Base-by-base conservation (phyloP, 2,888 invertebrate genomes). In the Odontocerum albicorne region DNA sequence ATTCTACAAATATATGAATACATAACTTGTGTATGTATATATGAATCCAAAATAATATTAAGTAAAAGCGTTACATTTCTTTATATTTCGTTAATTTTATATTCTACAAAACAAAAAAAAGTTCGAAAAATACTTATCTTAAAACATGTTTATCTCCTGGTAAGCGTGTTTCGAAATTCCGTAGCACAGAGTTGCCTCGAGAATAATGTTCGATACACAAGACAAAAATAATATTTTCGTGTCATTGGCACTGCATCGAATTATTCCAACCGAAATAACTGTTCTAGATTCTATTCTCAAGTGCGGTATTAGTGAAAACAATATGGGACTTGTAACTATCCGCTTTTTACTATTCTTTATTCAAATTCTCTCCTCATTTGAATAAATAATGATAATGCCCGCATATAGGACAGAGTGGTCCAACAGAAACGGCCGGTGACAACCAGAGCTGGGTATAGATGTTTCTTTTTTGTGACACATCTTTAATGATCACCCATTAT, bases 381-480 rank as follows among this genome's bases (percentile, higher is more conserved):
- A 49, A 55, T 55, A 55, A 50, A 45, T 55, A 55, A 55, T 50
- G 49, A 55, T 55, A 38, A 55, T 55, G 38, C 39, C 33, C 35
- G 17, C n/a, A 35, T 27, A 16, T 8, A 36, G 46, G 17, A 35
- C 46, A 46, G 33, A 46, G 35, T 46, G 46, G 46, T 17, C 35
- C 19, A 46, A 43, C 22, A 21, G 35, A 35, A 35, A 46, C 35
- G 19, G 46, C 33, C 46, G 46, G 46, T 35, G 35, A 46, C 46
- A 46, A 46, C 32, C 46, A 46, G 32, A 21, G 46, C 46, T 19
- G 35, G 19, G 35, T 20, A 13, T 42, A 27, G 19, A 45, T 10
- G 21, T 27, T 46, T 46, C 21, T 46, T 46, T 43, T 53, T 46
- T 46, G 44, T 52, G 52, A 38, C 44, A 52, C 52, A 45, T 53